Evolutionary conservation across 2,888 invertebrate genomes (phyloP), one percentile per base, ranked within the genome.

Genomic region (Papilio gigon): DNA sequence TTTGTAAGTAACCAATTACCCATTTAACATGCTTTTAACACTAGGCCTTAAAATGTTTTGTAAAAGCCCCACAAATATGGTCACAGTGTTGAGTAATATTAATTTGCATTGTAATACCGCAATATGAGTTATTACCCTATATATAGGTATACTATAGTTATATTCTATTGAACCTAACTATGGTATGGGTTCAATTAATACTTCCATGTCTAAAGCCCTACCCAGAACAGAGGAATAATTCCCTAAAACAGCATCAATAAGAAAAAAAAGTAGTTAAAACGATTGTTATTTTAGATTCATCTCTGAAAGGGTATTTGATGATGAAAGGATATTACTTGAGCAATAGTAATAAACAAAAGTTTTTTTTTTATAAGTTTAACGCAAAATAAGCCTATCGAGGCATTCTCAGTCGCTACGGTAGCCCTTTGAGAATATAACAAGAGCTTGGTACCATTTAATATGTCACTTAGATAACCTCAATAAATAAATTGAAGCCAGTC

Each of bases 401-500:
- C 35, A 22, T 17, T 66, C 47, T n/a, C 22, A 17, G 25, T 22
- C n/a, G 37, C 37, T 60, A 59, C 64, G 64, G 58, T 59, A 47
- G 50, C 59, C 65, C 53, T 65, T 69, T 69, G 60, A 69, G 61
- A 65, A 61, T 53, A 60, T 53, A 56, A 65, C 42, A 11, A 69
- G 35, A 60, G 65, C 53, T 44, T 50, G 53, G 22, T n/a, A 61
- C 65, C 65, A 69, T 69, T 80, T 76, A 78, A 77, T 79, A 77
- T 82, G 83, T 82, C 80, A 81, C 79, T 79, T 78, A 77, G 77
- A 78, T 82, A 84, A 80, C 84, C 85, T 74, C 80, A 80, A 85
- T 87, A 84, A 84, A 86, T 84, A 84, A 82, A 84, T 83, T 81
- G 78, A 78, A 83, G 82, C 77, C 78, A 75, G 74, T 75, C 78